These are phyloP conservation scores for Synanthedon andrenaeformis DNA, from an alignment of 2,888 invertebrate genomes.

Conservation along the genomic window DNA sequence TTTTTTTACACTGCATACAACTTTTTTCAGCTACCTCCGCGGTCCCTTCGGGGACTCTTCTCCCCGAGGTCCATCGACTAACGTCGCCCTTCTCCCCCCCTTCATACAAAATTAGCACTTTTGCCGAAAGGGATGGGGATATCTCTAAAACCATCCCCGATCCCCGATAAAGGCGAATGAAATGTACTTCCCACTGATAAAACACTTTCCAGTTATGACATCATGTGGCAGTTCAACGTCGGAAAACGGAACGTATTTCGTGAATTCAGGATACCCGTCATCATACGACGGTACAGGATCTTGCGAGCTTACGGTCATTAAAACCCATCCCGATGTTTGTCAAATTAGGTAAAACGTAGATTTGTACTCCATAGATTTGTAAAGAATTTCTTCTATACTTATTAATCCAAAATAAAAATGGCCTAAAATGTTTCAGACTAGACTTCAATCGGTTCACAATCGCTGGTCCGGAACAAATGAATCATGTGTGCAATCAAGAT, in stretches of 20 bases:
- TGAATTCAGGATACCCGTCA: constrained; percentile 83
- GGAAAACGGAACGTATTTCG: constrained; percentile 89
- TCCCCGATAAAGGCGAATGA: too few relatives aligned
- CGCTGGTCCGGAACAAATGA: constrained; percentile 79
- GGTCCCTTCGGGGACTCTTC: too few relatives aligned
- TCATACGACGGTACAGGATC: constrained; percentile 82
- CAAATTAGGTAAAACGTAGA: constrained; percentile 76
- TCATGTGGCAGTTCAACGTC: constrained; percentile 82
- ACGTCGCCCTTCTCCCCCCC: too few relatives aligned
- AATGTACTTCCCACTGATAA: too few relatives aligned
- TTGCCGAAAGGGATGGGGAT: too few relatives aligned
- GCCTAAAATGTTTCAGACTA: constrained; percentile 54
- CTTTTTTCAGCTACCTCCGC: too few relatives aligned
- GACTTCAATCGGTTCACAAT: constrained; percentile 84
- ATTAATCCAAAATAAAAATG: too few relatives aligned
- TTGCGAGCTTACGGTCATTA: constrained; percentile 85
- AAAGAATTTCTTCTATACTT: background rate
- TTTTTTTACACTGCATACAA: too few relatives aligned
- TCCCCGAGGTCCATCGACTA: too few relatives aligned
- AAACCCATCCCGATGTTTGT: constrained; percentile 82
- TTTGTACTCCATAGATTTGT: background rate
- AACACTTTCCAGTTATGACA: constrained; percentile 72
- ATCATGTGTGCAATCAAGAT: constrained; percentile 86
- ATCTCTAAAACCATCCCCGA: too few relatives aligned
- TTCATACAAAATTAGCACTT: too few relatives aligned